These are phyloP conservation scores for Rhea americana DNA, from an alignment of 2,113 vertebrate species.

Conservation along the genomic window DNA sequence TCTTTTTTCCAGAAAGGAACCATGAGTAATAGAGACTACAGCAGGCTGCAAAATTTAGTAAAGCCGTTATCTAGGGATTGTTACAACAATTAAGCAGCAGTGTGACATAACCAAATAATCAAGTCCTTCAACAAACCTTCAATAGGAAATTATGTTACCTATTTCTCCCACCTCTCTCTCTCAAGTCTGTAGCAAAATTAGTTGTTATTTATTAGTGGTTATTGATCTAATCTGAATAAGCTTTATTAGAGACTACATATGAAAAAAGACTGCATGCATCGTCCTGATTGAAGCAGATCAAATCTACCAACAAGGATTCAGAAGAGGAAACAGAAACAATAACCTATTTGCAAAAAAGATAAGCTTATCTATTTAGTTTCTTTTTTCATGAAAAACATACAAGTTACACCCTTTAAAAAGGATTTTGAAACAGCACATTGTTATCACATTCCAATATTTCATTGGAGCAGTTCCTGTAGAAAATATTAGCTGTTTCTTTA, in stretches of 20 bases:
- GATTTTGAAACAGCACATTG: not conserved
- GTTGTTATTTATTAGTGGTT: not conserved
- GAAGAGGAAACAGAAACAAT: not conserved
- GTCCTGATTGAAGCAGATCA: not conserved
- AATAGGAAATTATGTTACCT: not conserved
- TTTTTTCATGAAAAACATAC: not conserved
- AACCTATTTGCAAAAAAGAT: not conserved
- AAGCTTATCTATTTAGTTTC: not conserved
- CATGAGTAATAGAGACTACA: not conserved
- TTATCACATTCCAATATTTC: not conserved
- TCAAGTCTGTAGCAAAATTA: not conserved
- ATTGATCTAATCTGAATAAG: not conserved
- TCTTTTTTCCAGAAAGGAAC: not conserved
- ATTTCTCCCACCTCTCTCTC: not conserved
- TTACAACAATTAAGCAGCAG: not conserved
- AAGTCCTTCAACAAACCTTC: not conserved
- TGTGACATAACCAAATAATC: not conserved
- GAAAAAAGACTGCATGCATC: not conserved
- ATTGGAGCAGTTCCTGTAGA: not conserved
- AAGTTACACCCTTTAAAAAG: not conserved
- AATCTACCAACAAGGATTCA: not conserved
- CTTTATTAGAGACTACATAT: accelerated
- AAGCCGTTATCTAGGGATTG: not conserved
- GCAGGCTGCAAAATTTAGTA: not conserved
- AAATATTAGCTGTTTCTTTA: not conserved